These are phyloP conservation scores for Machimus atricapillus DNA, from an alignment of 2,888 invertebrate species.

Conservation along the genomic window DNA sequence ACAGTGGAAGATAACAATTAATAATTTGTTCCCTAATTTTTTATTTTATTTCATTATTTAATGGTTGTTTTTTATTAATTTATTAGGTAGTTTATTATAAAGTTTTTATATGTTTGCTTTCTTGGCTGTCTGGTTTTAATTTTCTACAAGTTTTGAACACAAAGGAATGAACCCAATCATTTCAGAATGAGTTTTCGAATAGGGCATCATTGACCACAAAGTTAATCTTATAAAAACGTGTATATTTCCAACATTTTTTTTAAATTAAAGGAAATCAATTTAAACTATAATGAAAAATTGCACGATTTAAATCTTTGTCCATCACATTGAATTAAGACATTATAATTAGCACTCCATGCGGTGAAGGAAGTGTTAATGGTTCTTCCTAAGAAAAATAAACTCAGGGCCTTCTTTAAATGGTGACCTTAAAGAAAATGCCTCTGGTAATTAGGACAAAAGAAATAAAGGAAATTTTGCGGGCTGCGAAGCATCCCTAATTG, in stretches of 20 bases:
- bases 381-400: neutral
- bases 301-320: neutral
- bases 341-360: neutral
- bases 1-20: no score
- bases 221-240: neutral
- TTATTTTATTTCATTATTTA: no score
- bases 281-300: neutral
- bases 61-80: no score
- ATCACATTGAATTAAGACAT: neutral
- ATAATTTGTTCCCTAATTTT: no score
- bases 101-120: no score
- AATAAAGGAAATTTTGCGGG: neutral
- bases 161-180: no score
- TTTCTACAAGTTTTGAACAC: no score
- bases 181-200: no score
- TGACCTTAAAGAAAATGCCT: neutral
- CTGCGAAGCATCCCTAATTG: neutral
- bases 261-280: neutral
- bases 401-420: neutral
- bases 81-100: no score
- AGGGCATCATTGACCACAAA: no score
- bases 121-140: no score
- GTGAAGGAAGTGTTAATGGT: neutral
- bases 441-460: neutral
- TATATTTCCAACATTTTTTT: neutral